Evolutionary conservation across 2,888 invertebrate species (phyloP).

Genomic region (Byasa hedistus): DNA sequence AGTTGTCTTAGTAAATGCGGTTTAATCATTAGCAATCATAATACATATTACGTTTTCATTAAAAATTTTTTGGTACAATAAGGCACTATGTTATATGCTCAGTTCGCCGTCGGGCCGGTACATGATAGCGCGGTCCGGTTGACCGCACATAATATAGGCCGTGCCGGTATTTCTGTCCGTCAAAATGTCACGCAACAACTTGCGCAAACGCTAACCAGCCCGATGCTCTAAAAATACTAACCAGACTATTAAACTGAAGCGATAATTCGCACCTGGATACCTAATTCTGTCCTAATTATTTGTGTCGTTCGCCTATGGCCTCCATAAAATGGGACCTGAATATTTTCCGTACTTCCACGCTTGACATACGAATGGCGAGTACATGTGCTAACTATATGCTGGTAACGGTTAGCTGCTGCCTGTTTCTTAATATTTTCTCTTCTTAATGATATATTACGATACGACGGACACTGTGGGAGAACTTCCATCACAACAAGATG

Average conservation of each 20-base stretch:
- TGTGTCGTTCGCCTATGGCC: constrained; percentile 30
- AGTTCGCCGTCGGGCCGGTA: constrained; percentile 5
- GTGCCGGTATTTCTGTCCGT: constrained; percentile 69
- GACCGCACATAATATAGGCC: constrained; percentile 39
- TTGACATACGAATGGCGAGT: too few relatives aligned
- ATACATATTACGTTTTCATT: too few relatives aligned
- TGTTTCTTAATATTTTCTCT: too few relatives aligned
- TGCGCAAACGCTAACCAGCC: constrained; percentile 60
- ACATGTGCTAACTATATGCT: too few relatives aligned
- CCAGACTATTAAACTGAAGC: constrained; percentile 32
- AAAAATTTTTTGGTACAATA: background rate
- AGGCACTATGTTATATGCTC: constrained; percentile 2
- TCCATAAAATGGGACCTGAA: too few relatives aligned
- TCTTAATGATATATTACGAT: too few relatives aligned
- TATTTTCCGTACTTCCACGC: too few relatives aligned
- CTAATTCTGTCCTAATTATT: constrained; percentile 16
- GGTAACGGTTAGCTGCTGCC: too few relatives aligned
- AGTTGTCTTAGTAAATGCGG: too few relatives aligned
- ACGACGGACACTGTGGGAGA: too few relatives aligned
- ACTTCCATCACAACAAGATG: too few relatives aligned
- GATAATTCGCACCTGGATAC: constrained; percentile 18
- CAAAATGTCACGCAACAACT: constrained; percentile 69
- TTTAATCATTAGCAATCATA: too few relatives aligned
- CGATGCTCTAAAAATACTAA: constrained; percentile 50
- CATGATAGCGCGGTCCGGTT: constrained; percentile 25